Base-by-base conservation (phyloP, 2,888 invertebrate species). In the Drosophila greeni region DNA sequence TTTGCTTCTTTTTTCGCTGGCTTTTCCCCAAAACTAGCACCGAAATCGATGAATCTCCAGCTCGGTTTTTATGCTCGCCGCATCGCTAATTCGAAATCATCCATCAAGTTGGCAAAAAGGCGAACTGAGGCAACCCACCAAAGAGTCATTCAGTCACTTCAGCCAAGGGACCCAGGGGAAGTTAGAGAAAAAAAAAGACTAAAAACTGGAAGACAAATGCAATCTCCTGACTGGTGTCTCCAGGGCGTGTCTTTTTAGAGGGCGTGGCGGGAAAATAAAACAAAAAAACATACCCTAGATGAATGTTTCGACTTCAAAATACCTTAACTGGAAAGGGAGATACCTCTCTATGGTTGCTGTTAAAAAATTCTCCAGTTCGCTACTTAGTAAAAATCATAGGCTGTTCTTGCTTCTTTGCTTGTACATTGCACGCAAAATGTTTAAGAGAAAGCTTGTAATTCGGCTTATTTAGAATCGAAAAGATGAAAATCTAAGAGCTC, bases 71-170 rank as follows among this genome's bases (percentile, higher is more conserved):
- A 69, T 66, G 79, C 49, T 58, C 60, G 71, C 66, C 72, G 66
- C 82, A 82, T 69, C 84, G 82, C 82, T 84, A 84, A 84, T 84
- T 84, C 69, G 65, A 58, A 75, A 72, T 82, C 80, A 81, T 81
- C 84, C 82, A 81, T 81, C 81, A 81, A 79, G 71, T 29, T 64
- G 81, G 58, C 60, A 62, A 54, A 54, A 59, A 45, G 43, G 45
- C 64, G 54, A 29, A 40, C 65, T 9, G 52, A 62, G 52, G 47
- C 33, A 48, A 57, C 64, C 55, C 58, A 47, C 40, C 57, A 54
- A 52, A 48, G 42, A 55, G 55, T 81, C 59, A 78, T 66, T 78
- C 66, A 59, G 58, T 57, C 48, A 64, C 61, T 59, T 39, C 45
- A 42, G 57, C 68, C 45, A 65, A 72, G 78, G 60, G 60, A 59